Percentiles rank a stretch among this genome's conserved stretches.
Evolutionary conservation across 2,888 invertebrate genomes (phyloP).

Genomic region (Coleophora flavipennella): DNA sequence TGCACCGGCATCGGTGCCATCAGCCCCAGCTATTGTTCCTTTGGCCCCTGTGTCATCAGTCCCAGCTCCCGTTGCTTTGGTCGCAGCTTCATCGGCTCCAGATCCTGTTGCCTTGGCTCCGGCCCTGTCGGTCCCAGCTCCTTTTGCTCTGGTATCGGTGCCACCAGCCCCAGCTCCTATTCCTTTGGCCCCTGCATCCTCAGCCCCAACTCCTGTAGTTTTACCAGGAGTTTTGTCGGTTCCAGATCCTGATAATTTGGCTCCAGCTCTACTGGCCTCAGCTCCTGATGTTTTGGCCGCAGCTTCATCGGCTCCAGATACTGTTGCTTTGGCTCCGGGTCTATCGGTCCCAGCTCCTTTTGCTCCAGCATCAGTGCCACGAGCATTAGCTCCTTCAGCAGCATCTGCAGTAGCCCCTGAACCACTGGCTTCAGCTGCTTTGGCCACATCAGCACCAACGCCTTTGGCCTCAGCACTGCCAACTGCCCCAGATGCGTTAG

Average conservation of each 20-base stretch:
- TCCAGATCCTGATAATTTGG: background rate
- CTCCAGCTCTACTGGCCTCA: too few species aligned
- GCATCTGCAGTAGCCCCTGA: background rate
- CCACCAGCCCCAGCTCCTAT: background rate
- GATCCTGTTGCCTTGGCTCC: too few species aligned
- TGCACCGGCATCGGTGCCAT: background rate
- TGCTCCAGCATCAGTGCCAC: background rate
- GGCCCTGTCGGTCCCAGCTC: too few species aligned
- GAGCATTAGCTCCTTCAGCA: background rate
- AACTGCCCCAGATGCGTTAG: too few species aligned
- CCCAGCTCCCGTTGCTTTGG: background rate
- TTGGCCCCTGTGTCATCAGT: background rate
- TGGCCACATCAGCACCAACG: too few species aligned
- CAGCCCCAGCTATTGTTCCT: background rate
- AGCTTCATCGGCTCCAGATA: too few species aligned
- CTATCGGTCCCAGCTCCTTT: too few species aligned
- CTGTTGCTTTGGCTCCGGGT: background rate
- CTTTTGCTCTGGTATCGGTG: too few species aligned
- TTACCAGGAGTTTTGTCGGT: slow-evolving; percentile 9
- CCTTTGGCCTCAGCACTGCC: too few species aligned
- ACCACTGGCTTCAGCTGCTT: too few species aligned
- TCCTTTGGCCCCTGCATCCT: background rate
- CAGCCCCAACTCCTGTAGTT: background rate
- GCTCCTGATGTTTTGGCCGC: too few species aligned
- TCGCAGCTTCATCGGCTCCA: too few species aligned